phyloP scores from a whole-genome alignment of 1,140 invertebrate genomes.

The Lerema accius region DNA sequence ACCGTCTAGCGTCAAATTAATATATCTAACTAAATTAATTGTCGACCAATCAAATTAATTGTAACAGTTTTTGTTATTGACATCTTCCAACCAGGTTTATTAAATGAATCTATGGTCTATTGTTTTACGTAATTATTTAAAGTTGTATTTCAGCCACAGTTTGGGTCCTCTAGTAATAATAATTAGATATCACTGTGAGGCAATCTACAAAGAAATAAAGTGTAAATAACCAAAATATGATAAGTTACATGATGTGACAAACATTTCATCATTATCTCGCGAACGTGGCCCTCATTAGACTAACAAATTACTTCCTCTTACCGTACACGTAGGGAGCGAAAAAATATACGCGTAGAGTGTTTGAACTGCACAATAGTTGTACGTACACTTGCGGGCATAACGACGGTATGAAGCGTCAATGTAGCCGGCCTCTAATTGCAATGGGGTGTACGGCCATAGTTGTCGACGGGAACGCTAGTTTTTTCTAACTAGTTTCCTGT shows the following conservation, averaged over 20 bases:
- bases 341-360: slow-evolving; percentile 24
- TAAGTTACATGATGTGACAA: not conserved
- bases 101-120: no score
- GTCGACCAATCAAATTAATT: no score
- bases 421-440: slow-evolving; percentile 21
- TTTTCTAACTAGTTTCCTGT: no score
- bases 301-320: slow-evolving; percentile 26
- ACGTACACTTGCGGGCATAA: slow-evolving; percentile 24
- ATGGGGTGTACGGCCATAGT: not conserved
- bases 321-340: slow-evolving; percentile 15
- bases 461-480: slow-evolving; percentile 7
- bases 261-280: slow-evolving; percentile 10
- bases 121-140: no score
- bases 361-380: slow-evolving; percentile 28
- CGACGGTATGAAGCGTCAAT: slow-evolving; percentile 13
- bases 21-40: no score
- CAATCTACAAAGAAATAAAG: not conserved
- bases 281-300: slow-evolving; percentile 15
- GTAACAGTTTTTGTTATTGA: no score
- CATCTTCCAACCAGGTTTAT: no score
- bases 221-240: not conserved
- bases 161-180: no score
- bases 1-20: no score
- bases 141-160: no score
- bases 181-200: no score